Evolutionary conservation across 2,113 vertebrate species (phyloP).

Genomic region (Cephalopholis sonnerati): DNA sequence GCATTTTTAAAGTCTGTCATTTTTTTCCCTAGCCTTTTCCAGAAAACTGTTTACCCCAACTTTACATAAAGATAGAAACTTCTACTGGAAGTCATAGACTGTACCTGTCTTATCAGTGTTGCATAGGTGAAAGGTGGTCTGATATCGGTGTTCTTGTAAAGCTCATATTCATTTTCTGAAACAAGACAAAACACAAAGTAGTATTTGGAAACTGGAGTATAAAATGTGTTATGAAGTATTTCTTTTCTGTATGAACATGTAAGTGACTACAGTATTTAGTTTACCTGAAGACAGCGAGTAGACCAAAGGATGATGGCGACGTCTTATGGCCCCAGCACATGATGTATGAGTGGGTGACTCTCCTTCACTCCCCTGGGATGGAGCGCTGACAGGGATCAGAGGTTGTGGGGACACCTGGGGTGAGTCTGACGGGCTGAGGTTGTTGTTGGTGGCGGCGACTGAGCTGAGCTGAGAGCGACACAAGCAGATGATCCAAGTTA

Average conservation of each 20-base stretch:
- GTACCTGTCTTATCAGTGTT: constrained; percentile 97
- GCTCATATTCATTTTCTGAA: constrained; percentile 94
- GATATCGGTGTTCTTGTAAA: constrained; percentile 97
- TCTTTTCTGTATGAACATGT: neutral
- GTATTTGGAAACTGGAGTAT: neutral
- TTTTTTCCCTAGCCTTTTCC: no score
- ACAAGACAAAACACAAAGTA: constrained; percentile 26
- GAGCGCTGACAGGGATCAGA: constrained; percentile 85
- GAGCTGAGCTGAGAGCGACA: constrained; percentile 74
- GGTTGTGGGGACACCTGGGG: constrained; percentile 87
- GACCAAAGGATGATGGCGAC: constrained; percentile 89
- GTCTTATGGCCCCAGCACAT: constrained; percentile 87
- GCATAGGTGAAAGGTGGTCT: constrained; percentile 98
- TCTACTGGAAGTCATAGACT: constrained; percentile 51
- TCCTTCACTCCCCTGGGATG: constrained; percentile 85
- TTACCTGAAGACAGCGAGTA: constrained; percentile 91
- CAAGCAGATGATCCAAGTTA: constrained; percentile 15
- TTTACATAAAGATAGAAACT: neutral
- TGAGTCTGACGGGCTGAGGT: constrained; percentile 89
- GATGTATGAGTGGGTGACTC: constrained; percentile 86
- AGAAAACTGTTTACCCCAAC: no score
- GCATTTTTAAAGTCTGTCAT: no score
- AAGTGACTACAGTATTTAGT: neutral
- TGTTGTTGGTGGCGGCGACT: constrained; percentile 88
- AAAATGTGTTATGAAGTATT: neutral